Evolutionary conservation across 2,113 vertebrate genomes (phyloP), one percentile per base, ranked within the genome.

Genomic region (Axis porcinus): DNA sequence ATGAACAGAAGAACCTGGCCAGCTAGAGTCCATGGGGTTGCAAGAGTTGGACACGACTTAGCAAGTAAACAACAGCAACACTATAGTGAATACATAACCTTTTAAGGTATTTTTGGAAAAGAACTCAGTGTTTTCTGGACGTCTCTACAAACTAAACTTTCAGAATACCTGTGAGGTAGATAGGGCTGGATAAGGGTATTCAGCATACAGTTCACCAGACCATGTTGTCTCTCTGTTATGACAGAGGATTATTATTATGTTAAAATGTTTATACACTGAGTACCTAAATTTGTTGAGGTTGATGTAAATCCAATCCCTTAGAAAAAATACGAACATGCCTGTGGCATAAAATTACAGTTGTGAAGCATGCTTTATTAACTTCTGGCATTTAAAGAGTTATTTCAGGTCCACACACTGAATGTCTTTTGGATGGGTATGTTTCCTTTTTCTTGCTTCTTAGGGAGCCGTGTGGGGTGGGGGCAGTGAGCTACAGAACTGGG

Each of bases 81-180:
- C 11, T 27, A 7, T 83, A 93, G 82, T 92, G 93, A 92, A 90
- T 67, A 36, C 27, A 6, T 28, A 25, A 10, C 55, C 11, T 93
- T 78, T 5, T 54, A 79, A 76, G 81, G 9, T 76, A 10, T 79
- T 97, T 96, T 85, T 93, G 60, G 43, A 43, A 47, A 86, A 76
- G 28, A 21, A 10, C 54, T 84, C 78, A 76, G 70, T 93, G 13
- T 57, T 94, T 94, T 62, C 55, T 95, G 50, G 67, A 58, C 36
- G 21, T 83, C 95, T 97, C 88, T 98, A 19, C 94, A 95, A 97
- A 97, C 97, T 98, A 97, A 97, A 91, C 93, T 98, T 96, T 78
- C 16, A 74, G 86, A 90, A 89, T 83, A 79, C 60, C 93, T 64
- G 2, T 82, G 91, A 94, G 82, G 76, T 83, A 88, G 89, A 90